Evolutionary conservation across 2,113 vertebrate species (phyloP).

Genomic region (Mustela lutreola): DNA sequence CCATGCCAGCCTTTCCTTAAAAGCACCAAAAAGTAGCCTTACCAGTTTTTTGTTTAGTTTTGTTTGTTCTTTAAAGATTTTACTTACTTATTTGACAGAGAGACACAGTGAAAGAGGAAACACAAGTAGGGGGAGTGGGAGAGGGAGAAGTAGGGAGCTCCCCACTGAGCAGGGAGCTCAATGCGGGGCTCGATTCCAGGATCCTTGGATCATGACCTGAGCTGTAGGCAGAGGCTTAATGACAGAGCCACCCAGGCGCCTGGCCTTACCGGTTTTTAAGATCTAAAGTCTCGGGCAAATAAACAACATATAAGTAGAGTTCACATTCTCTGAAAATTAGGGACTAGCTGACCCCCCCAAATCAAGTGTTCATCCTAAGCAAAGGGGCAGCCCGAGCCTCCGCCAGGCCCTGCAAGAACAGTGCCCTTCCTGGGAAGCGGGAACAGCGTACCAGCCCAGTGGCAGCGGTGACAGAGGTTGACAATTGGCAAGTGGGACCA

Average conservation of each 20-base stretch:
- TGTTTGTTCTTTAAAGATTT: no score
- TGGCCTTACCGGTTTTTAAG: neutral
- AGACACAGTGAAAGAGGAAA: no score
- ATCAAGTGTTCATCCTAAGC: neutral
- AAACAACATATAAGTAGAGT: neutral
- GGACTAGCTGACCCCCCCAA: neutral
- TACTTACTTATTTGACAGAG: no score
- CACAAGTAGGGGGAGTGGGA: no score
- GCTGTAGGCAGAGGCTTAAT: no score
- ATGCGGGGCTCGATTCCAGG: no score
- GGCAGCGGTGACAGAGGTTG: fast-evolving
- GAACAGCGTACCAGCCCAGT: fast-evolving
- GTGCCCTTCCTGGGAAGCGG: no score
- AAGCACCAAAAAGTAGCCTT: neutral
- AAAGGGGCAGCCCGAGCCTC: neutral
- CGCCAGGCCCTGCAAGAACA: neutral
- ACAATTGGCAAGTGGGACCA: neutral
- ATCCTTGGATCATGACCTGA: no score
- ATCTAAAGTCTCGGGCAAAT: neutral
- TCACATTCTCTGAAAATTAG: neutral
- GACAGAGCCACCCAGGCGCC: no score
- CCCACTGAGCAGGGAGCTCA: no score
- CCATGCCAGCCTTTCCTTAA: neutral
- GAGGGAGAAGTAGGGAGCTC: no score
- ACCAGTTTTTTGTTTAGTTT: neutral